Evolutionary conservation across 2,113 vertebrate species (phyloP).

Genomic region (Neolamprologus kungweensis): DNA sequence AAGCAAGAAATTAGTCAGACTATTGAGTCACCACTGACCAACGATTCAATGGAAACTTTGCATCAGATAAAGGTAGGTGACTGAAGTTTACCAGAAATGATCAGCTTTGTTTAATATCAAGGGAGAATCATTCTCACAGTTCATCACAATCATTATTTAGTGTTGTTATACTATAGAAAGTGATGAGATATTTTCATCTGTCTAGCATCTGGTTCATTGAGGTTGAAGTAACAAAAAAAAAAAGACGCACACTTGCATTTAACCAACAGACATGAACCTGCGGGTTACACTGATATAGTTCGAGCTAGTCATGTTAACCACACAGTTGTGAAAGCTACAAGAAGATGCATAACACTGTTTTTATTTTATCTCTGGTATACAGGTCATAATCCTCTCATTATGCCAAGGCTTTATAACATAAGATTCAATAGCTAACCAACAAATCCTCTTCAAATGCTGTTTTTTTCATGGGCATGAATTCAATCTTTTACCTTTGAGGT

Average conservation of each 20-base stretch:
- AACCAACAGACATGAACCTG: not conserved
- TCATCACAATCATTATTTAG: not conserved
- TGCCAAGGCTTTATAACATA: not conserved
- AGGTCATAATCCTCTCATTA: not conserved
- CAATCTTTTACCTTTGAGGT: constrained; percentile 64
- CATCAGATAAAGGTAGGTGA: not conserved
- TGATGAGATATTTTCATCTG: not conserved
- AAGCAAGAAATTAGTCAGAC: not conserved
- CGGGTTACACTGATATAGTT: not conserved
- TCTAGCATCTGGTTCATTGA: not conserved
- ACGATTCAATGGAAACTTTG: not conserved
- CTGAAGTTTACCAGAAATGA: not conserved
- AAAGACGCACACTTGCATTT: not conserved
- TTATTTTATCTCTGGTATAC: not conserved
- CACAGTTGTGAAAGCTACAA: not conserved
- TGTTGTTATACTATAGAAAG: not conserved
- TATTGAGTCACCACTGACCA: not conserved
- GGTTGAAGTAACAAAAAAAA: not conserved
- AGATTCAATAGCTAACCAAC: not conserved
- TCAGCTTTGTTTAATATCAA: not conserved
- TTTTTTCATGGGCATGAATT: not conserved
- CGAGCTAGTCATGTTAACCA: not conserved
- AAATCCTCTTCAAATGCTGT: not conserved
- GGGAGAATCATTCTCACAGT: not conserved
- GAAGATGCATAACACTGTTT: not conserved